These are phyloP conservation scores for Dinomys branickii DNA, from an alignment of 2,113 vertebrate genomes.

Conservation along the genomic window DNA sequence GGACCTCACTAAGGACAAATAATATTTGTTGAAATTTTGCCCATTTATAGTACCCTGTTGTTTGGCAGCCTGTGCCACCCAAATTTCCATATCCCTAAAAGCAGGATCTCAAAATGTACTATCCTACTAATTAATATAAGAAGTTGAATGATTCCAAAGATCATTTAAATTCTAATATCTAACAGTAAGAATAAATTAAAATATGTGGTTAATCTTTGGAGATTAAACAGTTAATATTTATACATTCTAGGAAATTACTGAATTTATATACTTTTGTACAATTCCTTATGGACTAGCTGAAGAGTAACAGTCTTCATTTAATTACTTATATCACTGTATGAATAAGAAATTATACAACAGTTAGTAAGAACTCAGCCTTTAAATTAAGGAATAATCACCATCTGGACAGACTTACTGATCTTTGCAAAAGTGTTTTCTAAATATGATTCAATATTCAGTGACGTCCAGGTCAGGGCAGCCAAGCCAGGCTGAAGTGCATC, in stretches of 20 bases:
- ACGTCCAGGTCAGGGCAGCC: slow-evolving; percentile 92
- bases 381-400: neutral
- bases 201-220: neutral
- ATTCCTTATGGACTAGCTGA: neutral
- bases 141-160: neutral
- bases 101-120: neutral
- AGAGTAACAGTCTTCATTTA: neutral
- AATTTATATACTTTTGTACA: neutral
- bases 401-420: slow-evolving; percentile 87
- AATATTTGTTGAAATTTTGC: neutral
- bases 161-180: neutral
- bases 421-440: slow-evolving; percentile 86
- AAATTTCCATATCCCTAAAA: neutral
- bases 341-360: slow-evolving; percentile 7
- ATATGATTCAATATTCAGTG: slow-evolving; percentile 93
- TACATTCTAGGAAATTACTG: slow-evolving; percentile 6
- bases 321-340: neutral
- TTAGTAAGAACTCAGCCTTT: neutral
- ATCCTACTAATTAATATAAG: neutral
- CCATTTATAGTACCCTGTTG: neutral
- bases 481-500: slow-evolving; percentile 92
- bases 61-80: neutral
- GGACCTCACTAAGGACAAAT: neutral
- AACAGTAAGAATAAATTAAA: neutral
- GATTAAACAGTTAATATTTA: slow-evolving; percentile 8